These are phyloP conservation scores for Noctilio leporinus DNA, from an alignment of 2,113 vertebrate genomes.

Conservation along the genomic window DNA sequence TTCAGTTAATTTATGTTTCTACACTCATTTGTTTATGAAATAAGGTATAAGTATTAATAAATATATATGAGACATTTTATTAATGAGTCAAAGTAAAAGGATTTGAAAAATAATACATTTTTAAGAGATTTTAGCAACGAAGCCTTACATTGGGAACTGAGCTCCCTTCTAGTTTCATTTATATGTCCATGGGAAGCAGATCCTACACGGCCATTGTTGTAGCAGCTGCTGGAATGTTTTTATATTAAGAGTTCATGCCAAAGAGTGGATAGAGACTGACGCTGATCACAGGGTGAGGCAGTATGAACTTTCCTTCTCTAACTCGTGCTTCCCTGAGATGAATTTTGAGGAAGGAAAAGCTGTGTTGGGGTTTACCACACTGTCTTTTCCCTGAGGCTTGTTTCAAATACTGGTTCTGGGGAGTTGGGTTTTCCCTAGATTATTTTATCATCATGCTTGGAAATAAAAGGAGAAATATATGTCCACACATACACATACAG, in stretches of 20 bases:
- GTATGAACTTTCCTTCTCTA: background rate
- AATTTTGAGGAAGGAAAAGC: background rate
- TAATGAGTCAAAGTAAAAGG: background rate
- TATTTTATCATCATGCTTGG: background rate
- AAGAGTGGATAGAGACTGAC: background rate
- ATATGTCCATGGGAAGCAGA: background rate
- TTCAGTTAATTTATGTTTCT: background rate
- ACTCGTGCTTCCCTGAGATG: background rate
- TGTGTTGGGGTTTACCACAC: background rate
- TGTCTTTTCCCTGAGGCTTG: background rate
- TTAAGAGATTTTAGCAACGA: background rate
- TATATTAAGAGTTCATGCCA: background rate
- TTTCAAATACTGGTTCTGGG: background rate
- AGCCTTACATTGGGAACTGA: background rate
- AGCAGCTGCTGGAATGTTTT: background rate
- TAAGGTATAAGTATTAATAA: background rate
- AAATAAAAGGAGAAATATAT: background rate
- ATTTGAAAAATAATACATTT: slow-evolving; percentile 7
- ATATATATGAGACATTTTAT: background rate
- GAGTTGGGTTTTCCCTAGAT: background rate
- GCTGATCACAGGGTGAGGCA: background rate
- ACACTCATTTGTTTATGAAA: background rate
- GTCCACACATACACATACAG: background rate
- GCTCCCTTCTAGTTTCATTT: background rate
- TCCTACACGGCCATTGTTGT: background rate